Conservation (phyloP, 2,888 invertebrate species). For the Scelioninae gen. 2 region DNA sequence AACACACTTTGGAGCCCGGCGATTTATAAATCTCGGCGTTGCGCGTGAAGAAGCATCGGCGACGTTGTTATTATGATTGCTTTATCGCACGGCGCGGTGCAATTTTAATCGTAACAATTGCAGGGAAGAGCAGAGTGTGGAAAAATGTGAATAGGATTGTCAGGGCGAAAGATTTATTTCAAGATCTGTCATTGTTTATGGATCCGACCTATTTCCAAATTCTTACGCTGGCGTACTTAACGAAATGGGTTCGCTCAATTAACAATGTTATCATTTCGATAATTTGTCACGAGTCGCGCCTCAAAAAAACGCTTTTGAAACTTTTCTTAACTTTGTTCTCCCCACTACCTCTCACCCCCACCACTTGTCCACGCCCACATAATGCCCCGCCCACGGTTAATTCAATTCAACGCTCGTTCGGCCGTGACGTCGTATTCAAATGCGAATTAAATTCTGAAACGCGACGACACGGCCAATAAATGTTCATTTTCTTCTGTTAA, state of each 20-base stretch:
- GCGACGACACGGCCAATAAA: slow-evolving; percentile 20
- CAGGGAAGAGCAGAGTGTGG: slow-evolving; percentile 25
- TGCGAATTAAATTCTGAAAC: slow-evolving; percentile 22
- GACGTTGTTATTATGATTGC: slow-evolving; percentile 23
- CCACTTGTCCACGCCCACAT: background rate
- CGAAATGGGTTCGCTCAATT: slow-evolving; percentile 45
- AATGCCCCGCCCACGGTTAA: slow-evolving; percentile 25
- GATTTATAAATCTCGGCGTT: slow-evolving; percentile 25
- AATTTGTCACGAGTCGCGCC: no score
- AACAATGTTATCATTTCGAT: slow-evolving; percentile 44
- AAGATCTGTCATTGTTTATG: no score
- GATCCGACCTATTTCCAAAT: no score
- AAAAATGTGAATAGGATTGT: slow-evolving; percentile 29
- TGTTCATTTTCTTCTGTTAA: slow-evolving; percentile 27
- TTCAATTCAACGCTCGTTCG: slow-evolving; percentile 18
- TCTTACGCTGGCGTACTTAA: slow-evolving; percentile 35
- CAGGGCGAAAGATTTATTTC: no score
- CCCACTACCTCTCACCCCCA: no score
- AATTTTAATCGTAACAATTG: slow-evolving; percentile 52
- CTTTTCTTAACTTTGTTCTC: background rate
- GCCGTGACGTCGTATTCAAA: slow-evolving; percentile 8
- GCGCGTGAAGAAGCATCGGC: slow-evolving; percentile 26
- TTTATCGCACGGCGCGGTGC: slow-evolving; percentile 39
- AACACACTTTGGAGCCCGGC: slow-evolving; percentile 28
- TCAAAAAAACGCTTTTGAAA: no score